Base-by-base conservation (phyloP, 2,113 vertebrate species). In the Orientallactaga bullata region DNA sequence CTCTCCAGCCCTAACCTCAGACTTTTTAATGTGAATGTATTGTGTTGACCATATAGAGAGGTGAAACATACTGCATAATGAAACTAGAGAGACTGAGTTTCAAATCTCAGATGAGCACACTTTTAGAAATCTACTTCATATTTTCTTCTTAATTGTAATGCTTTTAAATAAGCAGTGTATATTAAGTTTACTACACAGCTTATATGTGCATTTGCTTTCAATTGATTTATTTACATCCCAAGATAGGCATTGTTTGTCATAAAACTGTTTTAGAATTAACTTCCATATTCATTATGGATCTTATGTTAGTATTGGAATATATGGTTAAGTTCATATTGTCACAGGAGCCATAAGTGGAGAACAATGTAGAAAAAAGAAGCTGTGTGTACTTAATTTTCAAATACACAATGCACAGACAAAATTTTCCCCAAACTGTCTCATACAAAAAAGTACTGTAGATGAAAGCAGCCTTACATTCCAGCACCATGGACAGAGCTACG, bases 41-140 rank as follows among this genome's bases (percentile, higher is more conserved):
- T 79, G 23, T 69, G 86, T 83, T 85, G 21, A 61, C 5, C 4
- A 55, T 39, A 42, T 76, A 37, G 1, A 74, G 13, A 65, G 65
- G 23, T 79, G n/a, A 93, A 95, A 71, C 11, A 37, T 28, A 65
- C 79, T 71, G 32, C 63, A 65, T 86, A 74, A 7, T 82, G 60
- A 84, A 5, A 7, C 23, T n/a, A 73, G 21, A 20, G 5, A 26
- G 26, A 76, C 37, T 7, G 39, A 21, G 1, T 72, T 87, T 95
- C 30, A 80, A 79, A 87, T 66, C 47, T 26, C 28, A 37, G 17
- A 77, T 1, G 35, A 60, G 1, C 81, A 2, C 55, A 32, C 77
- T 93, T 95, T 80, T 80, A 68, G 13, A 85, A 88, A 94, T 26
- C 42, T 83, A 47, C 30, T 66, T 85, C 15, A 58, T 74, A 20